Percentiles rank a stretch among this genome's conserved stretches.
Evolutionary conservation across 2,113 vertebrate species (phyloP).

Genomic region (Zosterops pallidus): DNA sequence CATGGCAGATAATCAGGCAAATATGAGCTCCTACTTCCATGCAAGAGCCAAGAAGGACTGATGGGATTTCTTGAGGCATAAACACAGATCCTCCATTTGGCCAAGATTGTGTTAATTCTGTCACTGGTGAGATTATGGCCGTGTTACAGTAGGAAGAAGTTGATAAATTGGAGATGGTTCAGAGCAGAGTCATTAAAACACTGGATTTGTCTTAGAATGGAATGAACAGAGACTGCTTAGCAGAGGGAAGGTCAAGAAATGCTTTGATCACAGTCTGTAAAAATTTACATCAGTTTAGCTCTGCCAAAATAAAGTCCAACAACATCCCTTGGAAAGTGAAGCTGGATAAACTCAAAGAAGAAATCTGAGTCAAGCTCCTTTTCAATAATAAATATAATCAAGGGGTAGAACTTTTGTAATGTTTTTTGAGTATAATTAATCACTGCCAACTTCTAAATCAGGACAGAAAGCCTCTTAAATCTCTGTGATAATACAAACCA

Average conservation of each 20-base stretch:
- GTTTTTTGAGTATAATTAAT: neutral
- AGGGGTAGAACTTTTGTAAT: neutral
- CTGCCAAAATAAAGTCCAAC: neutral
- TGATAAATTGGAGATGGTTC: neutral
- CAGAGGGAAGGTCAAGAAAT: neutral
- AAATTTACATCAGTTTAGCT: neutral
- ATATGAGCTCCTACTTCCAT: neutral
- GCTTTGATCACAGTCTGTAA: neutral
- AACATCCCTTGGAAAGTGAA: neutral
- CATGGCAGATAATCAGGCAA: neutral
- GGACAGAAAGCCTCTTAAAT: neutral
- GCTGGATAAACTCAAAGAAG: neutral
- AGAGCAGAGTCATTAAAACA: neutral
- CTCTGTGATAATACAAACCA: neutral
- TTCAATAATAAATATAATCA: neutral
- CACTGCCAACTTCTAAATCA: neutral
- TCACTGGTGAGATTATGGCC: neutral
- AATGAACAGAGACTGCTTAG: neutral
- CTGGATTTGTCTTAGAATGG: neutral
- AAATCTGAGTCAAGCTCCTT: neutral
- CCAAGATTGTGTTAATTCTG: neutral
- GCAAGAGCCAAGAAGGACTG: neutral
- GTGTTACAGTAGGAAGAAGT: neutral
- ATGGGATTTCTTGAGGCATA: slow-evolving; percentile 9
- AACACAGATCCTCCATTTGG: neutral